Percentiles rank a stretch among this genome's conserved stretches.
Conservation (phyloP, 2,797 vertebrate genomes). For the Gymnodraco acuticeps region DNA sequence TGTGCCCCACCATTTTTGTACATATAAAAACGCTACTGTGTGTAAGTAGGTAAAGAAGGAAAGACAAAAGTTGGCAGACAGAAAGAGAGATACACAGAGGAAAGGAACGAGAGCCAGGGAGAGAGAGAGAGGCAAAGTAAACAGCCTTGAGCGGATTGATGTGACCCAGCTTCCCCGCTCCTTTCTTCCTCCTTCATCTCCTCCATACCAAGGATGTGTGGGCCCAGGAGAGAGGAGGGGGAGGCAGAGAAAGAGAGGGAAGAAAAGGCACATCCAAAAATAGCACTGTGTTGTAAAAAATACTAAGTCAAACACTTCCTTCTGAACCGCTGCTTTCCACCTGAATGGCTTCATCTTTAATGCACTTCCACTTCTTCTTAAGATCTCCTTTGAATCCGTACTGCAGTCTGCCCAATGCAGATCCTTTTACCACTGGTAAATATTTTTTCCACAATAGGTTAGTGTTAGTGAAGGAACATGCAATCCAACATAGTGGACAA, state of each 20-base stretch:
- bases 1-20: too few relatives aligned
- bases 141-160: conserved; percentile 61
- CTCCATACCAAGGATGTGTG: conserved; percentile 58
- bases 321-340: conserved; percentile 18
- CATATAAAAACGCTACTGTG: too few relatives aligned
- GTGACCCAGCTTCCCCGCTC: conserved; percentile 58
- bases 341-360: background rate
- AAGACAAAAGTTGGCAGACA: conserved; percentile 1
- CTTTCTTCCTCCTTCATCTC: conserved; percentile 50
- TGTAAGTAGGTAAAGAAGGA: background rate
- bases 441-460: too few relatives aligned
- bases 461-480: too few relatives aligned
- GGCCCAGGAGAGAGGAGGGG: conserved; percentile 57
- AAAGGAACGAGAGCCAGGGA: background rate
- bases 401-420: background rate
- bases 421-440: background rate
- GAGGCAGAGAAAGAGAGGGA: conserved; percentile 39
- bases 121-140: conserved; percentile 36
- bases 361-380: background rate
- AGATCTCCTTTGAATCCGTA: background rate
- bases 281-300: conserved; percentile 59
- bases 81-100: conserved; percentile 40
- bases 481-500: too few relatives aligned
- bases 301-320: conserved; percentile 25
- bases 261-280: conserved; percentile 71